These are phyloP conservation scores for Glossosoma conforme DNA, from an alignment of 1,140 invertebrate species.

Conservation along the genomic window DNA sequence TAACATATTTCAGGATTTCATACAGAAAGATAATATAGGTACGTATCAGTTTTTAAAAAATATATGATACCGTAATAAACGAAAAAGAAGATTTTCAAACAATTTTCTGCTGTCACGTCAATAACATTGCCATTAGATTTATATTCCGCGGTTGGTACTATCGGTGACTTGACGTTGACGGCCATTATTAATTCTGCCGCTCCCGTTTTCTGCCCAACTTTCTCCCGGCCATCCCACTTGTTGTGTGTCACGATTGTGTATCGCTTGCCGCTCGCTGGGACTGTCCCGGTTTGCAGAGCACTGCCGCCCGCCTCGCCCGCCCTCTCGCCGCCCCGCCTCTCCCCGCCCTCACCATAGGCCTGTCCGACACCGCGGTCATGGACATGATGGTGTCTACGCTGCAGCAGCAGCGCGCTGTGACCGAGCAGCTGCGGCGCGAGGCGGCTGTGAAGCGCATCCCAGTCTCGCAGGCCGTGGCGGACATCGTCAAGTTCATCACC, in stretches of 20 bases:
- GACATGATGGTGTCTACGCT: conserved; percentile 86
- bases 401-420: conserved; percentile 87
- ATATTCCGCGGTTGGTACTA: not conserved
- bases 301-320: too few species aligned
- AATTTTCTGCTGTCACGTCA: conserved; percentile 4
- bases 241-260: too few species aligned
- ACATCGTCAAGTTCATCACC: conserved; percentile 89
- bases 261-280: too few species aligned
- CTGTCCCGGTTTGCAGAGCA: too few species aligned
- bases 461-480: conserved; percentile 83
- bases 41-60: too few species aligned
- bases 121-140: conserved; percentile 4
- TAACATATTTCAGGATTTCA: too few species aligned
- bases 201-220: conserved; percentile 4
- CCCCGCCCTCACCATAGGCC: conserved; percentile 65
- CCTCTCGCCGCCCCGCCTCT: too few species aligned
- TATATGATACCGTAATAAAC: too few species aligned
- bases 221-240: not conserved
- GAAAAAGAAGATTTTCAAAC: too few species aligned
- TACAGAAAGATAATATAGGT: too few species aligned
- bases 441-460: conserved; percentile 83
- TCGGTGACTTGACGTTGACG: not conserved
- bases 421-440: conserved; percentile 89
- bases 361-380: conserved; percentile 79
- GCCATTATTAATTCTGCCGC: conserved; percentile 10